These are phyloP conservation scores for Calosoma granatense DNA, from an alignment of 1,140 invertebrate species.

Conservation along the genomic window DNA sequence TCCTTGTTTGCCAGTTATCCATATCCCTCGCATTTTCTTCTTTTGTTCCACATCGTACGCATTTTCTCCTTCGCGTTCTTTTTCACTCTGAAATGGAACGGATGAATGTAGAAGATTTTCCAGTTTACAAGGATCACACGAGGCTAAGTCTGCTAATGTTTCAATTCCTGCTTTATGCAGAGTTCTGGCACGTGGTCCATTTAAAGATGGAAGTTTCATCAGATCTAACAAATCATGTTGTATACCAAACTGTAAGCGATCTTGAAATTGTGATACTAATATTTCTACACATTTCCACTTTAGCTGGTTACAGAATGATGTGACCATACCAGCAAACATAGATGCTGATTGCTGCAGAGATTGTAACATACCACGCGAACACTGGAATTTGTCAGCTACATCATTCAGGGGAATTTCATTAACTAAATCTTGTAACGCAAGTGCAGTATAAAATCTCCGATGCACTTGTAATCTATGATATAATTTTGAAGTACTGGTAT, in stretches of 20 bases:
- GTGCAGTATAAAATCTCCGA: slow-evolving; percentile 78
- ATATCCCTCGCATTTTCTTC: slow-evolving; percentile 56
- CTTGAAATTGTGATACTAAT: slow-evolving; percentile 85
- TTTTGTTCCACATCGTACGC: slow-evolving; percentile 54
- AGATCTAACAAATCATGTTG: slow-evolving; percentile 87
- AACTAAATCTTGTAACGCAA: slow-evolving; percentile 87
- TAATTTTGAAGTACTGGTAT: slow-evolving; percentile 20
- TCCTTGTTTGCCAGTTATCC: slow-evolving; percentile 71
- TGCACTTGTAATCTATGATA: slow-evolving; percentile 35
- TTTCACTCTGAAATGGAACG: slow-evolving; percentile 74
- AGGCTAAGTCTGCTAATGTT: slow-evolving; percentile 65
- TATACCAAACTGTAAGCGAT: slow-evolving; percentile 88
- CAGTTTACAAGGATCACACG: slow-evolving; percentile 53
- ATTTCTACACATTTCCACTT: slow-evolving; percentile 88
- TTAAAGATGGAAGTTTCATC: slow-evolving; percentile 73
- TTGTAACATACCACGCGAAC: slow-evolving; percentile 80
- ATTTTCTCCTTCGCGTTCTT: slow-evolving; percentile 59
- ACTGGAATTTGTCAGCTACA: slow-evolving; percentile 76
- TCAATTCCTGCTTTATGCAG: slow-evolving; percentile 79
- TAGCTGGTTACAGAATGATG: slow-evolving; percentile 56
- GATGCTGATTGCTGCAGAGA: slow-evolving; percentile 89
- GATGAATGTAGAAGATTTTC: slow-evolving; percentile 70
- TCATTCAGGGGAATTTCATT: slow-evolving; percentile 74
- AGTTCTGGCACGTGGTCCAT: slow-evolving; percentile 72
- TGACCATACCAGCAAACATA: slow-evolving; percentile 78